phyloP scores from a whole-genome alignment of 30 jellyfish, hydroid and myxozoan genomes.

The Mastigias papua region DNA sequence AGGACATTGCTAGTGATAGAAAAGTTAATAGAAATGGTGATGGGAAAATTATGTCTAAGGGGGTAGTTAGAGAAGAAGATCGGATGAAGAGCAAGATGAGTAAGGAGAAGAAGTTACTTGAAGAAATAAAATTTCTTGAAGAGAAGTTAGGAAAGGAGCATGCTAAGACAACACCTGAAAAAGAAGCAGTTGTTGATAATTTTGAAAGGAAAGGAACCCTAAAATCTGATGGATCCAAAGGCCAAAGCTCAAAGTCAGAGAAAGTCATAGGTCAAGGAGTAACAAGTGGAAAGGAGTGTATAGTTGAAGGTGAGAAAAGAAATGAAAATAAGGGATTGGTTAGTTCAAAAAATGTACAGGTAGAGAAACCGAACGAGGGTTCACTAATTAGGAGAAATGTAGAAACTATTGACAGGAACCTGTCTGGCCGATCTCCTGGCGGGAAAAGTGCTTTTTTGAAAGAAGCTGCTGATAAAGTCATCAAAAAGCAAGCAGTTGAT shows the following conservation, averaged over 20 bases:
- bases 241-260: not conserved
- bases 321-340: not conserved
- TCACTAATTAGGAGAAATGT: not conserved
- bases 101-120: not conserved
- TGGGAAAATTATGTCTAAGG: not conserved
- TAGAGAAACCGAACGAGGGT: not conserved
- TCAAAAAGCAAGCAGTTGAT: not conserved
- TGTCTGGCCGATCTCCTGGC: not conserved
- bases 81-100: not conserved
- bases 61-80: not conserved
- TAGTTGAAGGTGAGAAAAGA: not conserved
- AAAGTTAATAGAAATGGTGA: not conserved
- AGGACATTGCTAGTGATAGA: not conserved
- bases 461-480: not conserved
- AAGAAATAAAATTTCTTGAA: slow-evolving; percentile 7
- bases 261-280: not conserved
- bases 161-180: not conserved
- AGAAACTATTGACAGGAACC: not conserved
- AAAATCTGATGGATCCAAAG: not conserved
- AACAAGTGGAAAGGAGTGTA: not conserved
- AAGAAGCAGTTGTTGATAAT: not conserved
- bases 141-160: slow-evolving; percentile 22
- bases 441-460: not conserved
- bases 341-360: not conserved
- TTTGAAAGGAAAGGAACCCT: not conserved